These are phyloP conservation scores for Microctonus brassicae DNA, from an alignment of 2,888 invertebrate species.

Conservation along the genomic window DNA sequence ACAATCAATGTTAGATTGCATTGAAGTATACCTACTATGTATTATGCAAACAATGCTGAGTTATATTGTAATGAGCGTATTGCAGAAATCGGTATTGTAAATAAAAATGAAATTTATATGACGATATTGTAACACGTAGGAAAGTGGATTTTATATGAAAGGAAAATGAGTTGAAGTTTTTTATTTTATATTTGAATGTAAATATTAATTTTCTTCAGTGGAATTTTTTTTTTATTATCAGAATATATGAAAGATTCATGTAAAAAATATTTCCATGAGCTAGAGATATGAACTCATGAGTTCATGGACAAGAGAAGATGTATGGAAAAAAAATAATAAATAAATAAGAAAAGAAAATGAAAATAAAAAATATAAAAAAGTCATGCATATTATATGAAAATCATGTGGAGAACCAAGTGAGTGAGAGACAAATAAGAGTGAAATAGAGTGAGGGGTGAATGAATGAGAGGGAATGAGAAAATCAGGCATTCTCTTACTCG, in stretches of 20 bases:
- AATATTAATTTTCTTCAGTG: too few relatives aligned
- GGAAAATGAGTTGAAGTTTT: background rate
- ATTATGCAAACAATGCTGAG: background rate
- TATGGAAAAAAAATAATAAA: background rate
- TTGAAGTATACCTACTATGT: too few relatives aligned
- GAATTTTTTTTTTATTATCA: too few relatives aligned
- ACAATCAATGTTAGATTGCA: constrained; percentile 9
- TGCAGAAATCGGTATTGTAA: background rate
- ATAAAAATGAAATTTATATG: background rate
- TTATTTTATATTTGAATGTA: too few relatives aligned
- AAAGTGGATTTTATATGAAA: too few relatives aligned
- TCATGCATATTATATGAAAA: constrained; percentile 18
- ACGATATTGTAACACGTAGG: background rate
- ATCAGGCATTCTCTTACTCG: constrained; percentile 32
- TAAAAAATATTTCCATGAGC: background rate
- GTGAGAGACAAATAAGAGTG: background rate
- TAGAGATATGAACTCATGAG: background rate
- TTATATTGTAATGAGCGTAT: background rate
- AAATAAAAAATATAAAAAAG: background rate
- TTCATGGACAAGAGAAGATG: background rate
- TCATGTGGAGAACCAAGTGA: constrained; percentile 2
- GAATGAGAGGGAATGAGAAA: constrained; percentile 5
- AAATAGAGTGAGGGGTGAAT: background rate
- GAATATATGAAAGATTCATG: too few relatives aligned
- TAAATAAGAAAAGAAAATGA: too few relatives aligned